A percentile compares a stretch with the other conserved stretches of the same genome.
Evolutionary conservation across 2,797 vertebrate genomes (phyloP).

Genomic region (Chromobotia macracanthus): DNA sequence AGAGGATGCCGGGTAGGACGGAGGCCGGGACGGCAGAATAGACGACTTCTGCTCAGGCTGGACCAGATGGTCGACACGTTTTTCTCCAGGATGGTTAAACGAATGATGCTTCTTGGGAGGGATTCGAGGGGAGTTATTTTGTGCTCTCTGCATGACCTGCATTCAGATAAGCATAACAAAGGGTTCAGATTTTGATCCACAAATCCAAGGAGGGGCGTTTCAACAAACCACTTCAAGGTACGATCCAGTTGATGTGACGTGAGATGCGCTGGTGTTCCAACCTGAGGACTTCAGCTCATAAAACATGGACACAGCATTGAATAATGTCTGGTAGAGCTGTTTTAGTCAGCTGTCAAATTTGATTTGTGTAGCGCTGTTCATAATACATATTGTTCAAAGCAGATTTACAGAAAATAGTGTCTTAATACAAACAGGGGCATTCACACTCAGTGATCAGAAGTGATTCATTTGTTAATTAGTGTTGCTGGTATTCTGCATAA

Average conservation of each 20-base stretch:
- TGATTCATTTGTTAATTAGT: too few relatives aligned
- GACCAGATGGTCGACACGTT: constrained; percentile 62
- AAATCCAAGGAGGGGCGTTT: background rate
- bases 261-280: background rate
- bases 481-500: too few relatives aligned
- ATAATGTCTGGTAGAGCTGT: background rate
- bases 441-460: too few relatives aligned
- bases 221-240: background rate
- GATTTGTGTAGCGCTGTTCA: too few relatives aligned
- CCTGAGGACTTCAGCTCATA: background rate
- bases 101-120: constrained; percentile 76
- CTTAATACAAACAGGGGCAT: too few relatives aligned
- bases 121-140: constrained; percentile 82
- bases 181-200: background rate
- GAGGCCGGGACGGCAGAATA: constrained; percentile 61
- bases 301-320: background rate
- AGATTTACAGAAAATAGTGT: too few relatives aligned
- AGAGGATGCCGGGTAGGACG: constrained; percentile 74
- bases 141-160: constrained; percentile 78
- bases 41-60: constrained; percentile 68
- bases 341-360: background rate
- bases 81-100: constrained; percentile 69
- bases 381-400: too few relatives aligned
- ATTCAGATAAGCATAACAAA: constrained; percentile 51
- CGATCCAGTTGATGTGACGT: background rate